phyloP scores from a whole-genome alignment of 2,888 invertebrate species.

The Cephus runcator region DNA sequence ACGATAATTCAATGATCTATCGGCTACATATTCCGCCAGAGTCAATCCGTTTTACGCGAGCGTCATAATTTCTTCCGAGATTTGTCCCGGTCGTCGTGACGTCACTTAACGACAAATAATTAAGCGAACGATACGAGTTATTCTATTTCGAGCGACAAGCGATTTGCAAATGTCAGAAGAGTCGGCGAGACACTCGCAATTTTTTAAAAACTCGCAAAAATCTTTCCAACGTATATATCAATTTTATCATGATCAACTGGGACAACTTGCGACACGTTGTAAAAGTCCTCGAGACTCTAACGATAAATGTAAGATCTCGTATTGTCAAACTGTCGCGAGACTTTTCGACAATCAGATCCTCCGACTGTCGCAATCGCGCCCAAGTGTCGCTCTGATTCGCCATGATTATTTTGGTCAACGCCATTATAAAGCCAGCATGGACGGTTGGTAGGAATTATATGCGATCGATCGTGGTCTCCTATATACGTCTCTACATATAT shows the following conservation, averaged over 20 bases:
- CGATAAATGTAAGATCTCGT: not conserved
- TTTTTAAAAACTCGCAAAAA: not conserved
- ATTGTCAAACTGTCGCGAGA: not conserved
- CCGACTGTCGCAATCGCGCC: not conserved
- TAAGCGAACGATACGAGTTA: not conserved
- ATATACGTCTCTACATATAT: constrained; percentile 30
- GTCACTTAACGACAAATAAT: not conserved
- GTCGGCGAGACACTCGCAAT: not conserved
- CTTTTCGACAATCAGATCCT: not conserved
- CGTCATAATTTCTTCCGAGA: not conserved
- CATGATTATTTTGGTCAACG: not conserved
- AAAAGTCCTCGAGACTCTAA: not conserved
- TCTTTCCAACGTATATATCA: not conserved
- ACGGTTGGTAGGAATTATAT: not conserved
- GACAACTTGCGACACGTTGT: not conserved
- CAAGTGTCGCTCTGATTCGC: not conserved
- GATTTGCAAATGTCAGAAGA: not conserved
- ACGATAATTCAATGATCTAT: not conserved
- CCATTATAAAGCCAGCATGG: not conserved
- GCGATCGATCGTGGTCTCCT: not conserved
- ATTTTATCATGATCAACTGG: not conserved
- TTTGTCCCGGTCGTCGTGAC: not conserved
- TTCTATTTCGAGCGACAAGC: not conserved
- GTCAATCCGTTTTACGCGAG: not conserved
- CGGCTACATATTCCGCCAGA: not conserved